Percentiles rank a stretch among this genome's conserved stretches.
Conservation (phyloP, 2,888 invertebrate species). For the Hermaeophaga mercurialis region DNA sequence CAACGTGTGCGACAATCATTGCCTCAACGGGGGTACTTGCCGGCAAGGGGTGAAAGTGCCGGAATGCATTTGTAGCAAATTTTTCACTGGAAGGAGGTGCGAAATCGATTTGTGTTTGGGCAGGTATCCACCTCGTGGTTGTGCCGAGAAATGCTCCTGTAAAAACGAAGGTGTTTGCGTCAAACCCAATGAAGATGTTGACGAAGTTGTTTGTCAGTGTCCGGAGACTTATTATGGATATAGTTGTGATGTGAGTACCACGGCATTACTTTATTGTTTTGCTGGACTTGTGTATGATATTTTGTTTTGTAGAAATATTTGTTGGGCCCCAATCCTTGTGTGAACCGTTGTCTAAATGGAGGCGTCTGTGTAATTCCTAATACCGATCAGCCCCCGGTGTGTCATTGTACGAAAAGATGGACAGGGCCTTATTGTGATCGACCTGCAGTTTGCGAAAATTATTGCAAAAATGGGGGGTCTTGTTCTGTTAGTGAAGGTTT, state of each 20-base stretch:
- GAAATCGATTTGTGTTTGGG: constrained; percentile 58
- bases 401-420: constrained; percentile 65
- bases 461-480: constrained; percentile 62
- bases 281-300: no score
- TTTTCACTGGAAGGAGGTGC: constrained; percentile 60
- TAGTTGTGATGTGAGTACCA: constrained; percentile 59
- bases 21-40: constrained; percentile 63
- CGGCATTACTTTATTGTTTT: background rate
- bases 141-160: constrained; percentile 41
- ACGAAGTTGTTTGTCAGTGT: constrained; percentile 63
- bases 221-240: constrained; percentile 62
- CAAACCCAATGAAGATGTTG: constrained; percentile 61
- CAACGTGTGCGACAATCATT: constrained; percentile 63
- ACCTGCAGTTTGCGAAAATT: constrained; percentile 57
- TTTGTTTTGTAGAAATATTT: constrained; percentile 57
- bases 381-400: constrained; percentile 59
- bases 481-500: constrained; percentile 56
- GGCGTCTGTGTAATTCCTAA: constrained; percentile 65
- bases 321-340: constrained; percentile 66
- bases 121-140: constrained; percentile 46
- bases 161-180: constrained; percentile 47
- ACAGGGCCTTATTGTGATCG: constrained; percentile 63
- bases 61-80: constrained; percentile 58
- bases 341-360: constrained; percentile 62
- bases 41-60: constrained; percentile 53